Conservation (phyloP, 2,888 invertebrate species). For the Parelbella ahira region DNA sequence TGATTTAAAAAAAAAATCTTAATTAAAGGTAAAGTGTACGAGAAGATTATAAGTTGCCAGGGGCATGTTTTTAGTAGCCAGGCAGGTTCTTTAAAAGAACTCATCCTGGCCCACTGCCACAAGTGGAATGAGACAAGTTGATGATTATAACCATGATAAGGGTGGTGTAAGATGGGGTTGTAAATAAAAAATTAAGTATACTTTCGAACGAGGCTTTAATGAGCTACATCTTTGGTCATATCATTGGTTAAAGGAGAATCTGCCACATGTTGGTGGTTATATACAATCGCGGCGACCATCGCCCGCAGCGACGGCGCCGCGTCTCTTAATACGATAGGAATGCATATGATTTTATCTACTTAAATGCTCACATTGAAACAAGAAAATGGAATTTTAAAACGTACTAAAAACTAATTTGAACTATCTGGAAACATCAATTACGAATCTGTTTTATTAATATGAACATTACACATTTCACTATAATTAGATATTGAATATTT, state of each 20-base stretch:
- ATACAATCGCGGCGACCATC: slow-evolving; percentile 37
- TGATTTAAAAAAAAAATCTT: too few species aligned
- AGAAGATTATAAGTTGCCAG: too few species aligned
- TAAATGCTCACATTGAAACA: slow-evolving; percentile 53
- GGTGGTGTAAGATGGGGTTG: slow-evolving; percentile 4
- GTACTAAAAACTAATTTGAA: slow-evolving; percentile 64
- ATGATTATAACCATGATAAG: too few species aligned
- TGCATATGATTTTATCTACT: slow-evolving; percentile 51
- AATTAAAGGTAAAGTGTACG: too few species aligned
- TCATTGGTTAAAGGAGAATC: slow-evolving; percentile 81
- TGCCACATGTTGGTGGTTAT: slow-evolving; percentile 47
- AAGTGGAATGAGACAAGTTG: too few species aligned
- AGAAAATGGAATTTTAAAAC: slow-evolving; percentile 35
- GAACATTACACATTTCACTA: slow-evolving; percentile 54
- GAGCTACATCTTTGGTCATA: slow-evolving; percentile 84
- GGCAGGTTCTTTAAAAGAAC: too few species aligned
- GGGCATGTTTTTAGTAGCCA: too few species aligned
- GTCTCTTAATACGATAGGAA: slow-evolving; percentile 49
- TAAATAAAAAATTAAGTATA: slow-evolving; percentile 42
- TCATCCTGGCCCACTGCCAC: too few species aligned
- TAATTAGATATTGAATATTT: slow-evolving; percentile 45
- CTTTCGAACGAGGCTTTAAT: slow-evolving; percentile 75
- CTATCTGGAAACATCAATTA: slow-evolving; percentile 49
- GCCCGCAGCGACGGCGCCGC: slow-evolving; percentile 31
- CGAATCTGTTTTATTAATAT: slow-evolving; percentile 42